phyloP scores from a whole-genome alignment of 2,113 vertebrate species.

The human (Homo sapiens) region DNA sequence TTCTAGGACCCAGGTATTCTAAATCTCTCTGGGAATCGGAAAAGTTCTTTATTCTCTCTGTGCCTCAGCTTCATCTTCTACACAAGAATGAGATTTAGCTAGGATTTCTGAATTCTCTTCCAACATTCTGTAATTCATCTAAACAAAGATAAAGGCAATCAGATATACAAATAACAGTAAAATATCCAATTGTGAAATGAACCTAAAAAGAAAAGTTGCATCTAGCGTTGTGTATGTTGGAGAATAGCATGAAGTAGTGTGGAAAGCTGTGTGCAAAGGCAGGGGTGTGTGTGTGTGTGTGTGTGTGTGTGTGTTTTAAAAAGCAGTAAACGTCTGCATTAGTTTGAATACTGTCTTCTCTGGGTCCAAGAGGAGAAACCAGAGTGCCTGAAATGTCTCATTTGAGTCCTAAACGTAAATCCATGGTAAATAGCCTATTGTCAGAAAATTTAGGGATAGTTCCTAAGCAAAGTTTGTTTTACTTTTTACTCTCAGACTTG shows the following conservation, averaged over 20 bases:
- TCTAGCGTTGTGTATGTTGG: neutral
- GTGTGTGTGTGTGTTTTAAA: neutral
- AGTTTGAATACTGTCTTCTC: neutral
- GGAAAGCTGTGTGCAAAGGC: neutral
- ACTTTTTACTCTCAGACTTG: constrained; percentile 60
- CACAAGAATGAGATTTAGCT: neutral
- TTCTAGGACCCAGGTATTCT: neutral
- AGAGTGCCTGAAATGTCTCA: neutral
- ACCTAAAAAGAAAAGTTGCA: neutral
- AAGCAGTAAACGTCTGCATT: neutral
- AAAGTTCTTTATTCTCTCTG: neutral
- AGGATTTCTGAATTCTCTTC: neutral
- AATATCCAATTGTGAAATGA: neutral
- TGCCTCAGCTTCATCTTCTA: neutral
- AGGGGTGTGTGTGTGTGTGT: neutral
- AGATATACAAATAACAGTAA: neutral
- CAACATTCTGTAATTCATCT: neutral
- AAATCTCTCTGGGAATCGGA: neutral
- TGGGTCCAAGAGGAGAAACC: neutral
- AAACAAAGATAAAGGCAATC: constrained; percentile 7
- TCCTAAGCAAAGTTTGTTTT: constrained; percentile 71
- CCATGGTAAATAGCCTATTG: neutral
- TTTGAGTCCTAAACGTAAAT: constrained; percentile 27
- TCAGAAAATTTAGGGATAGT: constrained; percentile 54
- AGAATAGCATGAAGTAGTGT: neutral